Evolutionary conservation across 1,140 invertebrate genomes (phyloP).

Genomic region (Microvelia longipes): DNA sequence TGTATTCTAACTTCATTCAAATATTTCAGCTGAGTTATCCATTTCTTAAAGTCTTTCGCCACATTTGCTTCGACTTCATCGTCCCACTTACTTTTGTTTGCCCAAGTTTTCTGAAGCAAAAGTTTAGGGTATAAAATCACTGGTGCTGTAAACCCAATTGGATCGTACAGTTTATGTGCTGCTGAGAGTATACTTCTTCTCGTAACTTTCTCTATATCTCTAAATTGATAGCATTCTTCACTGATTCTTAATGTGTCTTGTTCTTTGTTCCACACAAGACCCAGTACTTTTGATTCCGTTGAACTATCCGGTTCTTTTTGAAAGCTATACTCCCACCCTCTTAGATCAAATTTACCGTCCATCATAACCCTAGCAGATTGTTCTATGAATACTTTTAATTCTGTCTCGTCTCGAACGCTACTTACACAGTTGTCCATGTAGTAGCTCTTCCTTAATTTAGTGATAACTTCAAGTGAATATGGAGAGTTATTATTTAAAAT

Average conservation of each 20-base stretch:
- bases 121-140: slow-evolving; percentile 1
- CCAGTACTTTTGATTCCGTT: slow-evolving; percentile 1
- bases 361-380: background rate
- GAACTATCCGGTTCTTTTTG: background rate
- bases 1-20: background rate
- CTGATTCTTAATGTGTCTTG: background rate
- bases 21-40: background rate
- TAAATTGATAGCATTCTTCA: background rate
- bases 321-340: background rate
- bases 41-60: background rate
- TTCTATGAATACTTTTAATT: slow-evolving; percentile 2
- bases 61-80: background rate
- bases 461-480: background rate
- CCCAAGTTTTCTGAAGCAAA: slow-evolving; percentile 1
- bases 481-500: background rate
- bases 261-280: background rate
- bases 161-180: background rate
- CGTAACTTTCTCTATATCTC: background rate
- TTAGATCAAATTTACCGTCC: background rate
- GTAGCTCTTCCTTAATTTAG: background rate
- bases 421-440: background rate
- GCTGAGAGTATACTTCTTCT: background rate
- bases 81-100: background rate
- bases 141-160: background rate
- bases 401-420: background rate